Evolutionary conservation across 1,140 invertebrate genomes (phyloP).

Genomic region (Anadara kagoshimensis): DNA sequence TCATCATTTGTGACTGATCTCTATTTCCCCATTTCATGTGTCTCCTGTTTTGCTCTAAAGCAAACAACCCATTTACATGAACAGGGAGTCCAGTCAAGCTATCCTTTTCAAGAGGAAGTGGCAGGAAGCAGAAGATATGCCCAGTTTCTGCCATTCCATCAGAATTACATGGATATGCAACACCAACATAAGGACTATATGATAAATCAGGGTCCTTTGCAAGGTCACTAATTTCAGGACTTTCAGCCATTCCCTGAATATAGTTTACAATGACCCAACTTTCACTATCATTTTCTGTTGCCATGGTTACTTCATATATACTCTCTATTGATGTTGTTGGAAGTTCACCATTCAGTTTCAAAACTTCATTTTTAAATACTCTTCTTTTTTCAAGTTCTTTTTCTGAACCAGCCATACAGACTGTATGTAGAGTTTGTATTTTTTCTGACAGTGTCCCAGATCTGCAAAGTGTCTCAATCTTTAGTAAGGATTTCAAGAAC

Average conservation of each 20-base stretch:
- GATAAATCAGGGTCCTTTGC: background rate
- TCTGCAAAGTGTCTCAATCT: constrained; percentile 3
- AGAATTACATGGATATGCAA: constrained; percentile 9
- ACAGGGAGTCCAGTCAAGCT: constrained; percentile 61
- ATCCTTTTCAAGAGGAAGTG: constrained; percentile 51
- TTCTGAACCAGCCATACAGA: background rate
- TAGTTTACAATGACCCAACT: background rate
- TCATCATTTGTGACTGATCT: constrained; percentile 11
- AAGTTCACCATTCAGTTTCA: background rate
- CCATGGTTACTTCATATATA: constrained; percentile 5
- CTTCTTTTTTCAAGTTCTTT: background rate
- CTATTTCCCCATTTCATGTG: constrained; percentile 54
- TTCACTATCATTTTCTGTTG: background rate
- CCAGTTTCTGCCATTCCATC: constrained; percentile 21
- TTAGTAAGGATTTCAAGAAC: constrained; percentile 40
- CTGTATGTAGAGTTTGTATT: background rate
- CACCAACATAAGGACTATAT: constrained; percentile 12
- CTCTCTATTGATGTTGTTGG: background rate
- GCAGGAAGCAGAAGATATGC: constrained; percentile 66
- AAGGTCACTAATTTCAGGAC: background rate
- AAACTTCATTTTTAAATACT: background rate
- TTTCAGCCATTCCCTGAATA: background rate
- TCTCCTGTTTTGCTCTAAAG: constrained; percentile 52
- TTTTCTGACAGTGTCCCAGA: background rate
- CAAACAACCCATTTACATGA: constrained; percentile 63